Percentiles rank a stretch among this genome's conserved stretches.
phyloP scores from a whole-genome alignment of 2,797 vertebrate genomes.

The Euphonia xanthogaster region DNA sequence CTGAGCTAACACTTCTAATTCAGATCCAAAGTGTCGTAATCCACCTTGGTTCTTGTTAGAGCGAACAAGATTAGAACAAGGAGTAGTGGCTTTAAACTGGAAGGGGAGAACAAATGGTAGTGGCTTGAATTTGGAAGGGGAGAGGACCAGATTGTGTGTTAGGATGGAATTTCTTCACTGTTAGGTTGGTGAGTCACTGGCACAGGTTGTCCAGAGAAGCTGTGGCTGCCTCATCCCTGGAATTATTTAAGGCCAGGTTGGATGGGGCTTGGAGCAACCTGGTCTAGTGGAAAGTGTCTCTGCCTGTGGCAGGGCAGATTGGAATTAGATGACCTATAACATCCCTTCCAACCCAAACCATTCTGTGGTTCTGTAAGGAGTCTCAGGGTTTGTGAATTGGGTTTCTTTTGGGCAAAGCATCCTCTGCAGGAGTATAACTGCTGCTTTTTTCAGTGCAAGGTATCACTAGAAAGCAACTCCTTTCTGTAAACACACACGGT shows the following conservation, averaged over 20 bases:
- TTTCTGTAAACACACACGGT: accelerated
- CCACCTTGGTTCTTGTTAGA: background rate
- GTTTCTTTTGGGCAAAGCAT: background rate
- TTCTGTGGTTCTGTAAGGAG: background rate
- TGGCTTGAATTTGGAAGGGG: background rate
- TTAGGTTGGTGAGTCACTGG: background rate
- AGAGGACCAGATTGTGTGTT: accelerated
- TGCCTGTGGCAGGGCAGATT: accelerated
- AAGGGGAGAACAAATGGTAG: background rate
- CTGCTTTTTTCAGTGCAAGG: background rate
- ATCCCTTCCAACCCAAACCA: background rate
- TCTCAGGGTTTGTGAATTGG: background rate
- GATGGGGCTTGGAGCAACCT: background rate
- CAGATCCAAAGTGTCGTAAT: background rate
- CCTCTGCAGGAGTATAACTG: background rate
- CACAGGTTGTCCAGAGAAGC: background rate
- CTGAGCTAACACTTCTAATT: background rate
- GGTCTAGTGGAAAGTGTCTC: background rate
- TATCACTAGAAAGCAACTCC: background rate
- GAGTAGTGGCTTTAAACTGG: background rate
- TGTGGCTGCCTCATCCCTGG: background rate
- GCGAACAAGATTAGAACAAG: background rate
- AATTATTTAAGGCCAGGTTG: background rate
- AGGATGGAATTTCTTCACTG: background rate
- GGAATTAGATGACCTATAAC: background rate